Evolutionary conservation across 2,888 invertebrate species (phyloP), one percentile per base, ranked within the genome.

Genomic region (Leptopterna dolabrata): DNA sequence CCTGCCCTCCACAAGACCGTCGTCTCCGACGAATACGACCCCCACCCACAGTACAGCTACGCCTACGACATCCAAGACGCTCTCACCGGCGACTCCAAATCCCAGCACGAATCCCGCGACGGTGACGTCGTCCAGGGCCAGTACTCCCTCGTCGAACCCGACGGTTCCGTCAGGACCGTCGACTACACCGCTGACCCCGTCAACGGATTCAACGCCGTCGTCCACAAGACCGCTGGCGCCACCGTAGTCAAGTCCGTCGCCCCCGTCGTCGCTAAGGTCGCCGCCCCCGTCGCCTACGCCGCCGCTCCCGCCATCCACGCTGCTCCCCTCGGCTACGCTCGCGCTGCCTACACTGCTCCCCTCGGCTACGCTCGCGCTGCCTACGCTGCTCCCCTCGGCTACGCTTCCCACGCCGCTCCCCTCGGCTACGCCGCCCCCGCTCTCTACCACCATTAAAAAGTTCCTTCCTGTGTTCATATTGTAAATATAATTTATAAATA

Each of bases 391-490:
- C 51, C 51, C 51, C 16, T 51, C n/a, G 51, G 1, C n/a, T n/a
- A 27, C 71, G 73, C 73, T 16, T 11, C 36, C 83, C n/a, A n/a
- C n/a, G n/a, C n/a, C n/a, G n/a, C n/a, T n/a, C n/a, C n/a, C n/a
- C n/a, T n/a, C n/a, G n/a, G n/a, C n/a, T 55, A 63, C n/a, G 83
- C 63, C 19, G 63, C 83, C 63, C 80, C 87, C 82, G 89, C 87
- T 41, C 29, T 41, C 36, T 89, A 89, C 88, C 89, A 89, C 87
- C 88, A 73, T 19, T 73, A 73, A 73, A 73, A 36, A 73, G 73
- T 73, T 73, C 73, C 73, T 73, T 1, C 11, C 73, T 73, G 63
- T 73, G 30, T 41, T 73, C 73, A 73, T 4, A 36, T 36, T 73
- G 73, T 73, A 73, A 73, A 73, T 73, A 73, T 73, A 73, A 73